Conservation (phyloP, 2,113 vertebrate species). For the Dolichallabes microphthalmus region DNA sequence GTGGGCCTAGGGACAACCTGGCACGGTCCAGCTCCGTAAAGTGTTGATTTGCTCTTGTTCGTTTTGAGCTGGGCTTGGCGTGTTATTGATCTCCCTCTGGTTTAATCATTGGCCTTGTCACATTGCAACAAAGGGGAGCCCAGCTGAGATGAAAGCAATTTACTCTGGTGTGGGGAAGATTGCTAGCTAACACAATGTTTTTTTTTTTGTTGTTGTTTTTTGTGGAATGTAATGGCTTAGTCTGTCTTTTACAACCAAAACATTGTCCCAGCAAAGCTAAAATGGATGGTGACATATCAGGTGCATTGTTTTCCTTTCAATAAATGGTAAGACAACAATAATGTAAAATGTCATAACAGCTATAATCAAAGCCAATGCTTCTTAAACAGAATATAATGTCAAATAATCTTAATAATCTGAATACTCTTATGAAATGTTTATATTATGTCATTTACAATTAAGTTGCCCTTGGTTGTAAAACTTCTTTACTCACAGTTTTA, state of each 20-base stretch:
- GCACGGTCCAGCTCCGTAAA: conserved; percentile 47
- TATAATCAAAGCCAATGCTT: not conserved
- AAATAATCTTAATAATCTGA: not conserved
- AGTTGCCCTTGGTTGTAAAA: conserved; percentile 36
- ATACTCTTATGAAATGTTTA: not conserved
- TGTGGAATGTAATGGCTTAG: conserved; percentile 44
- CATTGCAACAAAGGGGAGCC: conserved; percentile 75
- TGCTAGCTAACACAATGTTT: conserved; percentile 67
- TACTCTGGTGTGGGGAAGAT: conserved; percentile 70
- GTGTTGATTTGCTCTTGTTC: conserved; percentile 65
- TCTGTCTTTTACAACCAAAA: conserved; percentile 58
- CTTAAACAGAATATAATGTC: not conserved
- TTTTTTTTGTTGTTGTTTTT: conserved; percentile 57
- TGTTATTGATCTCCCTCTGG: conserved; percentile 75
- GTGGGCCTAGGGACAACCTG: conserved; percentile 15
- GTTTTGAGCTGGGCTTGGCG: conserved; percentile 68
- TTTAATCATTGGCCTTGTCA: conserved; percentile 81
- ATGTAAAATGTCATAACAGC: not conserved
- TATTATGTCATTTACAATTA: not conserved
- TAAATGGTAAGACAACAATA: not conserved
- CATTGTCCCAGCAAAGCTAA: conserved; percentile 56
- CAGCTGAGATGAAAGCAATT: conserved; percentile 78
- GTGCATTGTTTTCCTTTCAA: conserved; percentile 5
- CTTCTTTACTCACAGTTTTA: not conserved
- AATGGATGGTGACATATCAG: conserved; percentile 51